These are phyloP conservation scores for Heliconius ethilla DNA, from an alignment of 2,888 invertebrate species.

Conservation along the genomic window DNA sequence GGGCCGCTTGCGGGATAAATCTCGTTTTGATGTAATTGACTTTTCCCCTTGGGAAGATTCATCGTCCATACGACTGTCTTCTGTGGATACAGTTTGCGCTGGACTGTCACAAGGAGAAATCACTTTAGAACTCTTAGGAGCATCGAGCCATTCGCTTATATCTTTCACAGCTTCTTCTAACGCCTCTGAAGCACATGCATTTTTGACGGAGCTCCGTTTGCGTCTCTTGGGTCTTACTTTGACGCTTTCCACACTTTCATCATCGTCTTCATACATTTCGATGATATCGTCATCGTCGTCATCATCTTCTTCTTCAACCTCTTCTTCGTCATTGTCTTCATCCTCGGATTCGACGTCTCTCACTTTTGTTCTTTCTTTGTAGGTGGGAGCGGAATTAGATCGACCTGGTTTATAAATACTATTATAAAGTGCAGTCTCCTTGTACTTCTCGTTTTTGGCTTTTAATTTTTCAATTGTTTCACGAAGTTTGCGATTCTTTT, in stretches of 20 bases:
- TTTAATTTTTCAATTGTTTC: constrained; percentile 85
- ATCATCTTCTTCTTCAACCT: constrained; percentile 32
- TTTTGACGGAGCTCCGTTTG: constrained; percentile 77
- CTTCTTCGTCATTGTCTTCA: constrained; percentile 36
- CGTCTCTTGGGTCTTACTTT: constrained; percentile 66
- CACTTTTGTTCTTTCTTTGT: constrained; percentile 27
- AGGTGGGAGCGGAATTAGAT: constrained; percentile 30
- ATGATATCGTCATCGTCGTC: constrained; percentile 42
- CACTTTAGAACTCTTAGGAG: constrained; percentile 88
- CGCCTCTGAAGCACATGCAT: constrained; percentile 81
- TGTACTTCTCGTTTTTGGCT: constrained; percentile 83
- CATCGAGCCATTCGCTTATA: constrained; percentile 93
- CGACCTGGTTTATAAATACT: constrained; percentile 59
- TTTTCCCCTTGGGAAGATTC: constrained; percentile 70
- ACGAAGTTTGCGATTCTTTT: constrained; percentile 77
- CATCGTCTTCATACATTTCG: constrained; percentile 39
- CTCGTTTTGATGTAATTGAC: constrained; percentile 65
- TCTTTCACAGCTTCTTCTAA: constrained; percentile 89
- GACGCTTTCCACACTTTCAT: constrained; percentile 40
- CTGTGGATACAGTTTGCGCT: constrained; percentile 83
- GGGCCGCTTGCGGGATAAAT: constrained; percentile 74
- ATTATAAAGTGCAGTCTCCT: constrained; percentile 59
- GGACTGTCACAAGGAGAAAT: constrained; percentile 92
- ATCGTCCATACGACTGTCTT: constrained; percentile 77
- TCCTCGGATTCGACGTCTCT: constrained; percentile 28